Evolutionary conservation across 92 coral and sea anemone genomes (phyloP).

Genomic region (Pocillopora grandis): DNA sequence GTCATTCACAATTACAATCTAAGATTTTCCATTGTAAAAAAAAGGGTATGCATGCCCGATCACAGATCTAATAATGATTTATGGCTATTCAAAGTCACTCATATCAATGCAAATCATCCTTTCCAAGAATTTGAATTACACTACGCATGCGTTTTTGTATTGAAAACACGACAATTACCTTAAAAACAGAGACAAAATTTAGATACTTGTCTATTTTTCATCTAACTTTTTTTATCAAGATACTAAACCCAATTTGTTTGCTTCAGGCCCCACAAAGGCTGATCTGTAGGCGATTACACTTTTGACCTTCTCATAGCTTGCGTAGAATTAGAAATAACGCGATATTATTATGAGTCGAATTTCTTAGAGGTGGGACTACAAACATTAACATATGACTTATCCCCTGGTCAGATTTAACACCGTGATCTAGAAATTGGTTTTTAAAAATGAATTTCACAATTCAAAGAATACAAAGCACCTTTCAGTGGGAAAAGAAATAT

Average conservation of each 20-base stretch:
- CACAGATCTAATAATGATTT: neutral
- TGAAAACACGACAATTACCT: neutral
- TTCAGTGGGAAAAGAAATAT: neutral
- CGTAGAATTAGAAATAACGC: too few relatives aligned
- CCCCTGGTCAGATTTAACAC: neutral
- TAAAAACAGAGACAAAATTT: too few relatives aligned
- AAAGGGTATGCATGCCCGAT: conserved; percentile 31
- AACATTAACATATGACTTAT: neutral
- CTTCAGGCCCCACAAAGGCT: too few relatives aligned
- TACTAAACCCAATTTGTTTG: too few relatives aligned
- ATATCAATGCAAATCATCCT: neutral
- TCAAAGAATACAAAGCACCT: neutral
- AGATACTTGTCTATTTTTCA: too few relatives aligned
- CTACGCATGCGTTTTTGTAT: neutral
- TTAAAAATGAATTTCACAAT: neutral
- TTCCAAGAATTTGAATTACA: conserved; percentile 24
- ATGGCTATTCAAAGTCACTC: neutral
- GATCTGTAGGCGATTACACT: too few relatives aligned
- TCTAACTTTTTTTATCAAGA: too few relatives aligned
- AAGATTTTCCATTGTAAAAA: neutral
- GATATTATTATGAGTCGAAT: too few relatives aligned
- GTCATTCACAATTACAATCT: neutral
- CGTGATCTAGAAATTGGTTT: neutral
- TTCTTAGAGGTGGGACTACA: neutral
- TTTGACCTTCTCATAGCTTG: too few relatives aligned